Conservation (phyloP, 2,113 vertebrate species). For the Turdus rufiventris region DNA sequence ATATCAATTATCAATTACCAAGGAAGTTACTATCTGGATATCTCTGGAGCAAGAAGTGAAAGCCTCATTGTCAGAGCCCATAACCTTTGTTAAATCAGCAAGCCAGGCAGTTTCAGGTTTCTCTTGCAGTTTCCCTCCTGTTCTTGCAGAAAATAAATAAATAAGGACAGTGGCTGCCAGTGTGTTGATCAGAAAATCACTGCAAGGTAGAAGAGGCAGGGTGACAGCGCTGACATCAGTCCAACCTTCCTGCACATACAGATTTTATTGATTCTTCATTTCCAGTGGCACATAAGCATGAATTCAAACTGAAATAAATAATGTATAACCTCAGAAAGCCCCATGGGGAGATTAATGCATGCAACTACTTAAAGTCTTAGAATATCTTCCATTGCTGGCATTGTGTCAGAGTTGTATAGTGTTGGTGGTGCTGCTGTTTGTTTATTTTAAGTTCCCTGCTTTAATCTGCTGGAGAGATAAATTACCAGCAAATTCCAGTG, state of each 20-base stretch:
- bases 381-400: background rate
- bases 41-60: constrained; percentile 31
- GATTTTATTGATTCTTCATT: background rate
- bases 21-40: background rate
- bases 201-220: background rate
- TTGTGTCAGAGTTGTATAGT: background rate
- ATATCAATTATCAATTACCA: background rate
- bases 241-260: background rate
- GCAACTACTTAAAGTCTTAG: background rate
- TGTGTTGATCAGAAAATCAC: background rate
- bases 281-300: background rate
- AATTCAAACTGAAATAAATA: background rate
- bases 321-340: background rate
- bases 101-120: constrained; percentile 23
- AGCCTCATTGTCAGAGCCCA: background rate
- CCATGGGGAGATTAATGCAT: background rate
- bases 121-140: background rate
- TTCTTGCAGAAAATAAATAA: background rate
- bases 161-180: background rate
- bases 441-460: constrained; percentile 31
- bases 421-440: background rate
- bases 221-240: background rate
- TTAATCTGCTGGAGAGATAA: constrained; percentile 5
- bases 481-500: constrained; percentile 28
- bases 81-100: background rate